These are phyloP conservation scores for Astyanax mexicanus DNA, from an alignment of 2,797 vertebrate species.

Conservation along the genomic window DNA sequence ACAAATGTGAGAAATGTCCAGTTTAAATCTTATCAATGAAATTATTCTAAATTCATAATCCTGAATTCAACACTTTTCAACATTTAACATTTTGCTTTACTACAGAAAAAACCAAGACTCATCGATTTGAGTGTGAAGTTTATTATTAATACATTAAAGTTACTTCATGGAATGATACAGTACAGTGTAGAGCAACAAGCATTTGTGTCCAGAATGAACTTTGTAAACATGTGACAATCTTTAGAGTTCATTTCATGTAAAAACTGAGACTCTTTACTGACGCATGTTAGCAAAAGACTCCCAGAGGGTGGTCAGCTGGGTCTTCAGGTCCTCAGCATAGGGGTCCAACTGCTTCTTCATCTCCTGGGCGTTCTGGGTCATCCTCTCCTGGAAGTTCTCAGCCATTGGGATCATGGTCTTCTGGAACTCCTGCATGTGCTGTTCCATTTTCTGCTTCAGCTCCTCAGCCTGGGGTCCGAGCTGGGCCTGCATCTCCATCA, in stretches of 20 bases:
- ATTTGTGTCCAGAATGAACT: background rate
- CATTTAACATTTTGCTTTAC: no score
- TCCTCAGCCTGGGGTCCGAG: conserved; percentile 73
- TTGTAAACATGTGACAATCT: conserved; percentile 2
- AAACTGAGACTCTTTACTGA: conserved; percentile 56
- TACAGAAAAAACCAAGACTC: background rate
- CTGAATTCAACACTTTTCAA: no score
- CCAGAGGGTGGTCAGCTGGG: conserved; percentile 67
- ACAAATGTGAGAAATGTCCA: no score
- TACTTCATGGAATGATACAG: background rate
- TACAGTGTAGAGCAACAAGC: background rate
- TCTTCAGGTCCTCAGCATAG: conserved; percentile 64
- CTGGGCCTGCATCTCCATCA: conserved; percentile 64
- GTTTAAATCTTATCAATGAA: no score
- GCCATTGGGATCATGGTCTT: conserved; percentile 63
- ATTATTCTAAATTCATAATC: no score
- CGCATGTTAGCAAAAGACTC: conserved; percentile 60
- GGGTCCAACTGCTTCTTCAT: conserved; percentile 71
- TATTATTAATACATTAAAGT: background rate
- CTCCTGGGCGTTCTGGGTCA: conserved; percentile 65
- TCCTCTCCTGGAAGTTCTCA: conserved; percentile 65
- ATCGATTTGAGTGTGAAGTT: background rate
- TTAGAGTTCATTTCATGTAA: background rate
- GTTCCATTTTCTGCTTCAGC: conserved; percentile 72
- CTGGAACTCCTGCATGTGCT: conserved; percentile 72